A percentile compares a stretch with the other conserved stretches of the same genome.
These are phyloP conservation scores for Sebastes nivosus DNA, from an alignment of 2,797 vertebrate species.

Conservation along the genomic window DNA sequence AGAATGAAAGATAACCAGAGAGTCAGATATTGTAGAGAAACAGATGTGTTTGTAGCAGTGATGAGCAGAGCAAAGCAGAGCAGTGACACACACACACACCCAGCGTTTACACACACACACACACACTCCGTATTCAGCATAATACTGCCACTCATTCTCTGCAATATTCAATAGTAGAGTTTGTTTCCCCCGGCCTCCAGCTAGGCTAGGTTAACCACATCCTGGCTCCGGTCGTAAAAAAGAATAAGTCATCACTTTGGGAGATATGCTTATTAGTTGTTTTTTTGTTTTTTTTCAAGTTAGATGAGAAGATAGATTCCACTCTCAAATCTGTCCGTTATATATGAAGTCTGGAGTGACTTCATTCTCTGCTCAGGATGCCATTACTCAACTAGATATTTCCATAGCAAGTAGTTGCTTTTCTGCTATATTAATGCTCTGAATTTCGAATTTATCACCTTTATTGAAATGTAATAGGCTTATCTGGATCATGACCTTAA, in stretches of 20 bases:
- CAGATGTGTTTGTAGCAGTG: background rate
- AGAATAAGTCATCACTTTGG: too few species aligned
- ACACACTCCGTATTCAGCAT: background rate
- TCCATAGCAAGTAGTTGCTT: too few species aligned
- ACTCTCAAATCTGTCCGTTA: background rate
- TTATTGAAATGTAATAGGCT: background rate
- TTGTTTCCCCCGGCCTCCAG: background rate
- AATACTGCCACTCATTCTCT: background rate
- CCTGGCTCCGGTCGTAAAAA: background rate
- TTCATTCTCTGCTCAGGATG: too few species aligned
- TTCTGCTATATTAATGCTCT: too few species aligned
- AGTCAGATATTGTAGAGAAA: background rate
- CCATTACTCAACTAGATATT: too few species aligned
- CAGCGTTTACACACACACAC: background rate
- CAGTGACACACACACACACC: background rate
- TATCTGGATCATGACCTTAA: too few species aligned
- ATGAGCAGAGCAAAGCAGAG: background rate
- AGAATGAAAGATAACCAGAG: constrained; percentile 1
- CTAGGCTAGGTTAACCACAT: background rate
- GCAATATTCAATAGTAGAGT: background rate
- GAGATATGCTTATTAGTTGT: background rate
- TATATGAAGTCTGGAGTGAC: background rate
- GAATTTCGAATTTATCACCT: too few species aligned
- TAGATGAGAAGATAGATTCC: background rate
- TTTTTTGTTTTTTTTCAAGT: background rate